Conservation (phyloP, 2,888 invertebrate species). For the Drosophila meridiana region DNA sequence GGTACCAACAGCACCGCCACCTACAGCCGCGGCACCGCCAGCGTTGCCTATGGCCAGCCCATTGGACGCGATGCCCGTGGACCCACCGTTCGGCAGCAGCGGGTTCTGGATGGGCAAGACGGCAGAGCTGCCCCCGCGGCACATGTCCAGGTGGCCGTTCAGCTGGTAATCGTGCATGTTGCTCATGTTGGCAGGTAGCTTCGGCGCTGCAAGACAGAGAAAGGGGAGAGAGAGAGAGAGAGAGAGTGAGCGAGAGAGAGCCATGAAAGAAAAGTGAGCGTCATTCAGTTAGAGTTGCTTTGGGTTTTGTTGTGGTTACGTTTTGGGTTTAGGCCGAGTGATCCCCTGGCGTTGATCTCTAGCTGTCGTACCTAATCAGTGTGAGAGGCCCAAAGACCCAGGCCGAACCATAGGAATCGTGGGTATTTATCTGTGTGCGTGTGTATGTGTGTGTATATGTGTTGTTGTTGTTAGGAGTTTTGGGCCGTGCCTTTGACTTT, state of each 20-base stretch:
- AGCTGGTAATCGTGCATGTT: conserved; percentile 86
- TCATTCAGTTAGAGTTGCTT: conserved; percentile 47
- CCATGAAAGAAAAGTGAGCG: conserved; percentile 37
- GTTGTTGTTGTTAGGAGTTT: conserved; percentile 34
- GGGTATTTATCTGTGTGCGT: conserved; percentile 39
- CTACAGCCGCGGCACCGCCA: conserved; percentile 34
- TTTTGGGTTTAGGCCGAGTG: conserved; percentile 43
- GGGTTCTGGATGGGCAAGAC: conserved; percentile 75
- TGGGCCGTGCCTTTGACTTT: conserved; percentile 68
- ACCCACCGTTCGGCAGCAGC: conserved; percentile 67
- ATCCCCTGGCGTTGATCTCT: conserved; percentile 80
- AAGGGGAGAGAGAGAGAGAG: conserved; percentile 9
- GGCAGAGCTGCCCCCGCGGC: conserved; percentile 68
- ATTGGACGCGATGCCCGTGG: conserved; percentile 40
- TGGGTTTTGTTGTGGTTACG: conserved; percentile 52
- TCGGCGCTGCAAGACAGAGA: conserved; percentile 87
- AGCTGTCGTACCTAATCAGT: conserved; percentile 83
- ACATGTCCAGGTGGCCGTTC: conserved; percentile 83
- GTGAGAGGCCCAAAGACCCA: conserved; percentile 60
- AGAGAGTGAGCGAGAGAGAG: conserved; percentile 16
- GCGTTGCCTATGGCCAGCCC: conserved; percentile 85
- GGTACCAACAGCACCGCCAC: conserved; percentile 63
- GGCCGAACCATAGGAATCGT: conserved; percentile 43
- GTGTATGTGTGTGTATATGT: conserved; percentile 22
- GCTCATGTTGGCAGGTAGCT: conserved; percentile 86